A percentile compares a stretch with the other conserved stretches of the same genome.
phyloP scores from a whole-genome alignment of 2,797 vertebrate genomes.

The Leptoclinus maculatus region DNA sequence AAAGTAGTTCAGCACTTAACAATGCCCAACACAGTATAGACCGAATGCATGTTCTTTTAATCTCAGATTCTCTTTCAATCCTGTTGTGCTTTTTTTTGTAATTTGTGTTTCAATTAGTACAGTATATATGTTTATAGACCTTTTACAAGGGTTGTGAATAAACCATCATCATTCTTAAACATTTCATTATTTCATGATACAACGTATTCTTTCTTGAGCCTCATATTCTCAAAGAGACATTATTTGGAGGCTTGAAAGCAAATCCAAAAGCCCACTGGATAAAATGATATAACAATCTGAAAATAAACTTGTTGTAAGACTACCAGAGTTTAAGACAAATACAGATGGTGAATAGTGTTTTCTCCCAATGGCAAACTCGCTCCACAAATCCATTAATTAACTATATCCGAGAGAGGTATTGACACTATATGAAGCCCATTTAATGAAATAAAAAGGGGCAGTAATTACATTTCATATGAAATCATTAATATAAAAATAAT shows the following conservation, averaged over 20 bases:
- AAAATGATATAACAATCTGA: background rate
- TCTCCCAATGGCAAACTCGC: background rate
- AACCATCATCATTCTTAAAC: background rate
- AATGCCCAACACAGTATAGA: background rate
- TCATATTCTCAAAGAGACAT: background rate
- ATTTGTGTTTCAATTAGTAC: background rate
- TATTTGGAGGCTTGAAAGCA: background rate
- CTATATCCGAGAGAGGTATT: background rate
- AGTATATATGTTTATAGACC: background rate
- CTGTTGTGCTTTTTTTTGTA: background rate
- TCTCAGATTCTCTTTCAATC: constrained; percentile 3
- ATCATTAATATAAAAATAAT: constrained; percentile 6
- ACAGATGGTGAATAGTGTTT: background rate
- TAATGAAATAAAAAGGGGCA: background rate
- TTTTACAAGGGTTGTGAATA: background rate
- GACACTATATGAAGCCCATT: background rate
- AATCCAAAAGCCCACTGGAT: background rate
- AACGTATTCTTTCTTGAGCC: background rate
- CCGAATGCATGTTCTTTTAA: background rate
- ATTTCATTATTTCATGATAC: background rate
- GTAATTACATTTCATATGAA: background rate
- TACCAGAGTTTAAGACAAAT: background rate
- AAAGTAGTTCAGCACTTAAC: constrained; percentile 5
- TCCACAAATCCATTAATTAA: constrained; percentile 9
- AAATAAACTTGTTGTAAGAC: background rate